Conservation (phyloP, 2,888 invertebrate species). For the Spilarctia lutea region DNA sequence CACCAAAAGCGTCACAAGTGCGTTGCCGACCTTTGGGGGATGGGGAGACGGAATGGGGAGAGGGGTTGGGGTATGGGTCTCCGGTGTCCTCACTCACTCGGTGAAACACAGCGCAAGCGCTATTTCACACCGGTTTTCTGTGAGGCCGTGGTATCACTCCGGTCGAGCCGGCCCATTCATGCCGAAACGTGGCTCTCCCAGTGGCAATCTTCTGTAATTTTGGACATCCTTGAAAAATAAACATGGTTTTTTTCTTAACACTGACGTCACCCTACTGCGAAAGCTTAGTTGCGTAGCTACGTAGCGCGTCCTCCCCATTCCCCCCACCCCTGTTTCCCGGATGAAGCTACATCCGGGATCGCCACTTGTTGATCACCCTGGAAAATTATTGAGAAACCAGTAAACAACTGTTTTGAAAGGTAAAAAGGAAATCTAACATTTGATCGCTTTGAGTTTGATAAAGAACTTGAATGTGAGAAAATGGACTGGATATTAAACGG, state of each 20-base stretch:
- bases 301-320: constrained; percentile 30
- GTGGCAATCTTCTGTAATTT: background rate
- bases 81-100: too few relatives aligned
- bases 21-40: too few relatives aligned
- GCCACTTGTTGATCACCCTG: constrained; percentile 63
- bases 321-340: constrained; percentile 24
- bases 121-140: too few relatives aligned
- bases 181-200: too few relatives aligned
- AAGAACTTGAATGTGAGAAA: constrained; percentile 30
- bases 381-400: constrained; percentile 50
- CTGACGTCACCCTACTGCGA: constrained; percentile 28
- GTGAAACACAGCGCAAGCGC: too few relatives aligned
- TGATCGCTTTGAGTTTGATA: constrained; percentile 22
- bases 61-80: too few relatives aligned
- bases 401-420: constrained; percentile 35
- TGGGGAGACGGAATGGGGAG: too few relatives aligned
- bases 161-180: too few relatives aligned
- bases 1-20: too few relatives aligned
- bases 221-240: background rate
- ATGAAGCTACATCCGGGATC: constrained; percentile 45
- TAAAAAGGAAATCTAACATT: constrained; percentile 22
- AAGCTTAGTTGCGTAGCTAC: constrained; percentile 54
- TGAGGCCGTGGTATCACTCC: too few relatives aligned
- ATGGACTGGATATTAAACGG: constrained; percentile 32
- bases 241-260: background rate